A percentile compares a stretch with the other conserved stretches of the same genome.
Evolutionary conservation across 1,140 invertebrate genomes (phyloP).

Genomic region (Pectinophora gossypiella): DNA sequence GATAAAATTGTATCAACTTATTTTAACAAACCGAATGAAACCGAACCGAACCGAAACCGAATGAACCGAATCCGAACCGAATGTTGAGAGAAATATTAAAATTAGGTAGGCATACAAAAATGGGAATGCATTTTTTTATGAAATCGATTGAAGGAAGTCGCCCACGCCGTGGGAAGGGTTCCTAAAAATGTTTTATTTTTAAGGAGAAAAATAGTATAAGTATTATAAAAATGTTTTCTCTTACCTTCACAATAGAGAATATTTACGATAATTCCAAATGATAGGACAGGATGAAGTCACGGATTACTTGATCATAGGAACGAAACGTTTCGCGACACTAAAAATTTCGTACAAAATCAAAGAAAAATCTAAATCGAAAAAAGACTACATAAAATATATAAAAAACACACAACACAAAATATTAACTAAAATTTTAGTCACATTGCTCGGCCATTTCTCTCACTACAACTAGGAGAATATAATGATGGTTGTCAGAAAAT

Average conservation of each 20-base stretch:
- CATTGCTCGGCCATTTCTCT: conserved; percentile 56
- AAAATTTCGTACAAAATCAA: conserved; percentile 61
- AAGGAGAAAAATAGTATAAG: too few relatives aligned
- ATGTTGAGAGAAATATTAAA: too few relatives aligned
- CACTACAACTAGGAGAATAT: conserved; percentile 36
- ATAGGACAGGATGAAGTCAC: conserved; percentile 23
- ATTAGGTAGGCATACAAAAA: too few relatives aligned
- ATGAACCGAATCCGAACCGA: too few relatives aligned
- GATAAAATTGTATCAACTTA: too few relatives aligned
- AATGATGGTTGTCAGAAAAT: background rate
- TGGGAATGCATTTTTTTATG: too few relatives aligned
- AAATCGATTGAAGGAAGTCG: too few relatives aligned
- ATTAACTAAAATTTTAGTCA: conserved; percentile 65
- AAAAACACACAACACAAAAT: conserved; percentile 70
- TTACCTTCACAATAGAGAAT: conserved; percentile 17
- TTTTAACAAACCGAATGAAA: too few relatives aligned
- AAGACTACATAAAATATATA: conserved; percentile 65
- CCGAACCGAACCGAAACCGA: too few relatives aligned
- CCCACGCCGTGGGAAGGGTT: too few relatives aligned
- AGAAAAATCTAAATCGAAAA: conserved; percentile 46
- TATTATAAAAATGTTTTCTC: background rate
- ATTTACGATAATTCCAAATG: background rate
- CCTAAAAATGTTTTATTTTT: too few relatives aligned
- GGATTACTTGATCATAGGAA: conserved; percentile 25
- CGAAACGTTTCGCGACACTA: conserved; percentile 29